phyloP scores from a whole-genome alignment of 2,888 invertebrate genomes.

The Sphaerophoria taeniata region DNA sequence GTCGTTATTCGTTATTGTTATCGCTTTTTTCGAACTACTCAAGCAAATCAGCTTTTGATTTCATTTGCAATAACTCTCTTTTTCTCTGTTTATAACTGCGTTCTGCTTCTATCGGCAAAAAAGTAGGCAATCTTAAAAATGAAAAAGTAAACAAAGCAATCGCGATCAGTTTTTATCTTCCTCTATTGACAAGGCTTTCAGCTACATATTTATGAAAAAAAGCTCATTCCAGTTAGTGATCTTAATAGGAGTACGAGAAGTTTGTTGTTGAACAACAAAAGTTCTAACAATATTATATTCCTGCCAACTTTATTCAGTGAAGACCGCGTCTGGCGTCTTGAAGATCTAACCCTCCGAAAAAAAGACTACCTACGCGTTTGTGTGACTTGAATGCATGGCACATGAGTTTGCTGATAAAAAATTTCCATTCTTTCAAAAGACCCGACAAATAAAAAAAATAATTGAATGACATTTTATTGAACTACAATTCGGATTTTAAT shows the following conservation, averaged over 20 bases:
- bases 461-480: neutral
- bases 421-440: neutral
- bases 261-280: conserved; percentile 9
- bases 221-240: conserved; percentile 22
- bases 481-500: neutral
- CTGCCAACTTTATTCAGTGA: neutral
- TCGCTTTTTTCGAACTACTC: conserved; percentile 6
- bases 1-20: no score
- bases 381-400: neutral
- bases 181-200: neutral
- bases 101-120: conserved; percentile 6
- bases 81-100: conserved; percentile 41
- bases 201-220: conserved; percentile 19
- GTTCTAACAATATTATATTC: neutral
- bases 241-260: neutral
- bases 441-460: neutral
- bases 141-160: conserved; percentile 51
- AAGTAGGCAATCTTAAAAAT: neutral
- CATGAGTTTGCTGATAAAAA: conserved; percentile 1
- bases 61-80: neutral
- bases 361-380: neutral
- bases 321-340: neutral
- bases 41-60: conserved; percentile 18
- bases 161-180: conserved; percentile 6
- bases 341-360: neutral